Percentiles rank a stretch among this genome's conserved stretches.
phyloP scores from a whole-genome alignment of 2,888 invertebrate genomes.

The Cecidostiba fungosa region DNA sequence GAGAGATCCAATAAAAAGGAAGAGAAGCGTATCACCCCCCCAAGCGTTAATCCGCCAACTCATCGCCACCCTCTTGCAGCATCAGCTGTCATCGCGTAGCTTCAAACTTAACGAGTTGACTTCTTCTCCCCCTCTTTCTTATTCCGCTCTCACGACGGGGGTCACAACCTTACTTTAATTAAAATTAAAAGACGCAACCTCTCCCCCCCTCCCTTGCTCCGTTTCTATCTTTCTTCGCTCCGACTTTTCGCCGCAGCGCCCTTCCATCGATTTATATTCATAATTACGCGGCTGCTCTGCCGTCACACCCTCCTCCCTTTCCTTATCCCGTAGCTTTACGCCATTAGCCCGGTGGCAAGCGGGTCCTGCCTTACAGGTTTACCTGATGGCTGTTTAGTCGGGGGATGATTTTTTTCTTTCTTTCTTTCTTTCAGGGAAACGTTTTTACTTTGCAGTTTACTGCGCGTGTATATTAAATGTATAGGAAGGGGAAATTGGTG shows the following conservation, averaged over 20 bases:
- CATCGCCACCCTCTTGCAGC: slow-evolving; percentile 14
- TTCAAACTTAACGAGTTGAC: slow-evolving; percentile 55
- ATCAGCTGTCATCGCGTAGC: slow-evolving; percentile 47
- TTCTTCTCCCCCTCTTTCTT: not conserved
- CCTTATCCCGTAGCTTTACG: not conserved
- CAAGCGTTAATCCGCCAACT: slow-evolving; percentile 38
- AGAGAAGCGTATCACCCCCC: too few relatives aligned
- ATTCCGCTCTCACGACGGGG: not conserved
- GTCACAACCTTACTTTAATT: slow-evolving; percentile 76
- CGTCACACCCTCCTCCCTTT: slow-evolving; percentile 23
- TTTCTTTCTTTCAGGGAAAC: not conserved
- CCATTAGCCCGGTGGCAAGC: not conserved
- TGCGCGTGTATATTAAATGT: not conserved
- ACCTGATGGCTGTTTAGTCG: not conserved
- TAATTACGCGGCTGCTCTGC: slow-evolving; percentile 72
- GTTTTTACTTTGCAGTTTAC: not conserved
- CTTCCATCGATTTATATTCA: slow-evolving; percentile 77
- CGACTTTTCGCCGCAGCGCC: slow-evolving; percentile 53
- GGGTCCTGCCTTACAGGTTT: not conserved
- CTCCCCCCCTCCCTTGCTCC: slow-evolving; percentile 63
- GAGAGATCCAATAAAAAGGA: not conserved
- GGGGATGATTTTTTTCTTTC: not conserved
- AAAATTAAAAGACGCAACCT: slow-evolving; percentile 79
- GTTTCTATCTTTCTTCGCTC: slow-evolving; percentile 56
- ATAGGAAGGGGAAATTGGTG: not conserved